These are phyloP conservation scores for Nasonia oneida DNA, from an alignment of 2,888 invertebrate genomes.

Conservation along the genomic window DNA sequence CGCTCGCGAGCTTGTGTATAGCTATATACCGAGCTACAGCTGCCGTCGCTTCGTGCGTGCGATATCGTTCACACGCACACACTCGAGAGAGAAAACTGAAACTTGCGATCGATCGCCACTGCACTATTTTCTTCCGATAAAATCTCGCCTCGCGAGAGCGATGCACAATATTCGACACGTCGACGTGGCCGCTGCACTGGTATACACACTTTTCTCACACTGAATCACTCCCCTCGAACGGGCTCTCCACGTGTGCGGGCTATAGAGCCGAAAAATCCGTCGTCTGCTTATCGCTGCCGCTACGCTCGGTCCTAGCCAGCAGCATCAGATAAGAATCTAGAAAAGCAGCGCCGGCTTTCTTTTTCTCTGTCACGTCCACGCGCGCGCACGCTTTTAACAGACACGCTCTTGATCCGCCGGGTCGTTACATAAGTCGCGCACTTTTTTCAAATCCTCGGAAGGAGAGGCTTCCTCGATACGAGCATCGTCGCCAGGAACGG, in stretches of 20 bases:
- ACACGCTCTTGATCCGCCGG: not conserved
- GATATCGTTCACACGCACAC: not conserved
- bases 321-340: not conserved
- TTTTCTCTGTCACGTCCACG: not conserved
- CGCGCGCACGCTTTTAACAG: not conserved
- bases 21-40: not conserved
- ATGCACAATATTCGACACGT: not conserved
- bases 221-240: not conserved
- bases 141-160: not conserved
- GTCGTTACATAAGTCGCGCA: not conserved
- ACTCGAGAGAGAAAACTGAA: not conserved
- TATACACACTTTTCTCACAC: not conserved
- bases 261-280: not conserved
- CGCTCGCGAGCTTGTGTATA: not conserved
- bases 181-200: not conserved
- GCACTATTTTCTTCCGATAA: not conserved
- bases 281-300: not conserved
- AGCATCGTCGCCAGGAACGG: too few species aligned
- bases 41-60: not conserved
- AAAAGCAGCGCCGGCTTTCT: not conserved
- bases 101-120: not conserved
- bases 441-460: not conserved
- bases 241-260: constrained; percentile 5
- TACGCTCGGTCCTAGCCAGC: not conserved
- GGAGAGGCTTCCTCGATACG: not conserved